Evolutionary conservation across 2,888 invertebrate genomes (phyloP), one percentile per base, ranked within the genome.

Genomic region (Lasioglossum leucozonium): DNA sequence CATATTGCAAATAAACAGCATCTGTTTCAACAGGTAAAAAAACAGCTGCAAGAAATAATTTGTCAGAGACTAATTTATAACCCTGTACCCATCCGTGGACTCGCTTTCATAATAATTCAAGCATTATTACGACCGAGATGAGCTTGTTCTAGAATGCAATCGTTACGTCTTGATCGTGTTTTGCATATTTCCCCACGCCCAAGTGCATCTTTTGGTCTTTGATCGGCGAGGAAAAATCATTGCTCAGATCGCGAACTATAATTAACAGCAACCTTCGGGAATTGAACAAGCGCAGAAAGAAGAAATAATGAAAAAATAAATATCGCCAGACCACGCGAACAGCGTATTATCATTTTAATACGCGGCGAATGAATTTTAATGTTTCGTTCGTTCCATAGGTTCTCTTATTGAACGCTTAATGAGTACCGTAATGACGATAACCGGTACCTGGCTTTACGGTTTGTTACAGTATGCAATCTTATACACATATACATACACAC

Each of bases 391-490:
- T 72, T 72, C 65, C 51, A 30, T 44, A 65, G 51, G 72, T 40
- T 42, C 71, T 65, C 47, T 71, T 37, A 65, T 72, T 30, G 76
- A 67, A 81, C 51, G 26, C 62, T 44, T 73, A 76, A 83, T 58
- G 77, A 82, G 67, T 65, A 18, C 40, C 67, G 44, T 73, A 83
- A 81, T 42, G 40, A 65, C 30, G 81, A 26, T 51, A 51, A 77
- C 84, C 82, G 82, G 51, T 82, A 74, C 51, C 55, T 16, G 26
- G 30, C 75, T 79, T 84, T 72, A 75, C 72, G 65, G 72, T 72
- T 78, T 65, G 82, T 72, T 72, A 75, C 42, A 75, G 62, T 82
- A 65, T 44, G 10, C 51, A n/a, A 22, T 51, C 51, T 51, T 51
- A n/a, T 51, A 51, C 22, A 10, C 51, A 11, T 51, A 51, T 8